Conservation (phyloP, 2,113 vertebrate species). For the Columbina picui region DNA sequence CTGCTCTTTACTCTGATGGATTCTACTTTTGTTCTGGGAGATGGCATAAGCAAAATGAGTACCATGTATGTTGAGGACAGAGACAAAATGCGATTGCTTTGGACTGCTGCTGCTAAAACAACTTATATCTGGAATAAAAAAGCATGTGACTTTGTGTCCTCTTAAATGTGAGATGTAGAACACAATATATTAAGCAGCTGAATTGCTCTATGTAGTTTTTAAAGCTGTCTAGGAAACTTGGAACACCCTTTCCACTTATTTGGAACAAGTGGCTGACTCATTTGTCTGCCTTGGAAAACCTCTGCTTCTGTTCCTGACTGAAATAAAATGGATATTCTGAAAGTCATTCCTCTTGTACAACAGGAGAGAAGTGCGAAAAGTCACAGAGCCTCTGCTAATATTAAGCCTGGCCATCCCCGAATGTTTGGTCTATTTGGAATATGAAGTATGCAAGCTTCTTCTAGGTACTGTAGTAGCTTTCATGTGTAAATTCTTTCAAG, state of each 20-base stretch:
- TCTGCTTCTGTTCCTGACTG: background rate
- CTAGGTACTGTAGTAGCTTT: background rate
- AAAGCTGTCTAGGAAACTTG: conserved; percentile 61
- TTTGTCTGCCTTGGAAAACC: conserved; percentile 52
- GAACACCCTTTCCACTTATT: conserved; percentile 31
- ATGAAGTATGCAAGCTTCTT: background rate
- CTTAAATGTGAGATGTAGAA: background rate
- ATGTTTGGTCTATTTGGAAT: rapidly evolving
- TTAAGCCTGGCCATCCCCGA: background rate
- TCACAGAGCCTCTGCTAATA: background rate
- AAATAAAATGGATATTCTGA: conserved; percentile 20
- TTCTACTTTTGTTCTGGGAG: background rate
- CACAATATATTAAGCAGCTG: conserved; percentile 17
- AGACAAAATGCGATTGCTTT: background rate
- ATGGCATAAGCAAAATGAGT: background rate
- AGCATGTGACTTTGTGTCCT: background rate
- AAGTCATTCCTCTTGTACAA: background rate
- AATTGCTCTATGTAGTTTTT: conserved; percentile 10
- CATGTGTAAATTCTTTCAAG: background rate
- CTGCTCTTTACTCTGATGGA: background rate
- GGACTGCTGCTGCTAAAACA: background rate
- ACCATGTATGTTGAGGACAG: background rate
- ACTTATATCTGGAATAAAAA: background rate
- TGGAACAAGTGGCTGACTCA: conserved; percentile 49
- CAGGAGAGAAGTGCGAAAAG: background rate